These are phyloP conservation scores for Helarctos malayanus DNA, from an alignment of 2,797 vertebrate genomes.

Conservation along the genomic window DNA sequence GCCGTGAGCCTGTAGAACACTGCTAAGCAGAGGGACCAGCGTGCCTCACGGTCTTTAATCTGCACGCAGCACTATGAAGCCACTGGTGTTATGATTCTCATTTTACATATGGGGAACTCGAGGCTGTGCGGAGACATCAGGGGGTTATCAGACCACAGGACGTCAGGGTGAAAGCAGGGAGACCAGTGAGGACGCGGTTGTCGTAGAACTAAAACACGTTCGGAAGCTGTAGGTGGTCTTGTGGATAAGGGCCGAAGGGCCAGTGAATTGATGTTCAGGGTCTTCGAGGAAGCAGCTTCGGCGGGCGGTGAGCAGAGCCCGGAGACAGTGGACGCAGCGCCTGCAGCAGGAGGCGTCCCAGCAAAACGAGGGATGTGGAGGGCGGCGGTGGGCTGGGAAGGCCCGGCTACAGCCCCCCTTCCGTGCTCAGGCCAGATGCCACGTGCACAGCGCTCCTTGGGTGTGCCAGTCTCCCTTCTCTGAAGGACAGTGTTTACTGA, in stretches of 20 bases:
- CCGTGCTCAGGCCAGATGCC: accelerated
- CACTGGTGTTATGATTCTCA: not conserved
- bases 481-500: not conserved
- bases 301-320: not conserved
- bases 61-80: not conserved
- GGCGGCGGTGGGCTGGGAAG: not conserved
- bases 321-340: not conserved
- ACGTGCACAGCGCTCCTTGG: not conserved
- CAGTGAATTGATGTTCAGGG: not conserved
- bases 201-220: not conserved
- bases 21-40: not conserved
- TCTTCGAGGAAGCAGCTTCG: not conserved
- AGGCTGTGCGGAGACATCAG: not conserved
- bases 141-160: not conserved
- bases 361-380: accelerated
- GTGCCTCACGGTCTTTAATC: not conserved
- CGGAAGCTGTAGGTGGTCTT: not conserved
- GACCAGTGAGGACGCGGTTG: not conserved
- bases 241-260: not conserved
- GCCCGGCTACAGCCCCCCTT: not conserved
- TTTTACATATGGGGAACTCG: not conserved
- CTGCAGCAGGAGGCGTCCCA: not conserved
- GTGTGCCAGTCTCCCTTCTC: not conserved
- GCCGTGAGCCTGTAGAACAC: not conserved
- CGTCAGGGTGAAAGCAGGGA: not conserved